phyloP scores from a whole-genome alignment of 1,140 invertebrate genomes.

The Hyphantria cunea region DNA sequence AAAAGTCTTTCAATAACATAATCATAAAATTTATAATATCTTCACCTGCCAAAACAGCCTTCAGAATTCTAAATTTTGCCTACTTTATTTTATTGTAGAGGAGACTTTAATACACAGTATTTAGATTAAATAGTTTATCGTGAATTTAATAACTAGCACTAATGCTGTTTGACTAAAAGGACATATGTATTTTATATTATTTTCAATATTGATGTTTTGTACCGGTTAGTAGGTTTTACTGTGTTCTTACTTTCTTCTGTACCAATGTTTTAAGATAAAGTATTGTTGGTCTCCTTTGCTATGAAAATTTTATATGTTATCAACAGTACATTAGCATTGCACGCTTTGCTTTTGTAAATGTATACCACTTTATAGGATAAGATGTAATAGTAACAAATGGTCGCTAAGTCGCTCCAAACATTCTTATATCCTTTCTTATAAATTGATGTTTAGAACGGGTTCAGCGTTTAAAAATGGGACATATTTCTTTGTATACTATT shows the following conservation, averaged over 20 bases:
- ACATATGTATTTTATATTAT: too few species aligned
- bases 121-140: too few species aligned
- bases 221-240: too few species aligned
- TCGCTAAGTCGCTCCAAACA: neutral
- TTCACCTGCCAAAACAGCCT: neutral
- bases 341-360: slow-evolving; percentile 10
- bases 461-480: too few species aligned
- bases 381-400: neutral
- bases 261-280: neutral
- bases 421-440: neutral
- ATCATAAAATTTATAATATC: neutral
- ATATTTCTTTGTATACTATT: neutral
- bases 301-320: neutral
- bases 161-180: neutral
- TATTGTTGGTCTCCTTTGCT: neutral
- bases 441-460: neutral
- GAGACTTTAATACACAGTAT: neutral
- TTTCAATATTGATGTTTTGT: too few species aligned
- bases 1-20: slow-evolving; percentile 17
- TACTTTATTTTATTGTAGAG: slow-evolving; percentile 11
- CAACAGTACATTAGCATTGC: neutral
- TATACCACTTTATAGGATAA: slow-evolving; percentile 1
- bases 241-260: neutral
- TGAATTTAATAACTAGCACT: too few species aligned
- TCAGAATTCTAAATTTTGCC: slow-evolving; percentile 7